Conservation (phyloP, 2,797 vertebrate species). For the Myotis findleyi region DNA sequence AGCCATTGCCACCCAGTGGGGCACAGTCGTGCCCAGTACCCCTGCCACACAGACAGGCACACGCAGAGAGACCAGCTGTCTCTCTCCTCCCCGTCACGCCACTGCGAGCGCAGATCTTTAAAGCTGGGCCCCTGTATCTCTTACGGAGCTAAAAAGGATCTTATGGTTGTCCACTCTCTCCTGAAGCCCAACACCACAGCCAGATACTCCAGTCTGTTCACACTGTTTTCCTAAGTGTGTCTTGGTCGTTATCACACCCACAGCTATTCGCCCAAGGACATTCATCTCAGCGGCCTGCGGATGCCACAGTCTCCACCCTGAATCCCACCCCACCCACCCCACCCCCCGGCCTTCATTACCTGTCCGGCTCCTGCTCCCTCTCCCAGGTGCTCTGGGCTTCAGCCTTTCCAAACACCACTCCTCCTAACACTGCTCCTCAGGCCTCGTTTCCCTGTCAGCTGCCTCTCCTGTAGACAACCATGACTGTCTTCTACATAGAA, state of each 20-base stretch:
- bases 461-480: not conserved
- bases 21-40: not conserved
- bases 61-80: not conserved
- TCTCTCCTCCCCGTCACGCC: not conserved
- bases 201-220: not conserved
- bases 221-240: not conserved
- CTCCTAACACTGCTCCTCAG: not conserved
- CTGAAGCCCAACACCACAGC: not conserved
- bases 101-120: not conserved
- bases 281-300: not conserved
- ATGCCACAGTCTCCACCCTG: not conserved
- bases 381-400: not conserved
- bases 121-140: not conserved
- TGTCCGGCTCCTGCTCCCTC: not conserved
- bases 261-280: not conserved
- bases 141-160: not conserved
- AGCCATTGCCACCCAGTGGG: not conserved
- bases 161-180: not conserved
- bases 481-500: not conserved
- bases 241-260: not conserved
- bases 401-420: not conserved
- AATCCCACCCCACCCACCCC: rapidly evolving
- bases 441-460: not conserved
- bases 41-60: not conserved
- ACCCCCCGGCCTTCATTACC: too few species aligned